Percentiles rank a stretch among this genome's conserved stretches.
phyloP scores from a whole-genome alignment of 2,888 invertebrate genomes.

The Hirtodrosophila trivittata region DNA sequence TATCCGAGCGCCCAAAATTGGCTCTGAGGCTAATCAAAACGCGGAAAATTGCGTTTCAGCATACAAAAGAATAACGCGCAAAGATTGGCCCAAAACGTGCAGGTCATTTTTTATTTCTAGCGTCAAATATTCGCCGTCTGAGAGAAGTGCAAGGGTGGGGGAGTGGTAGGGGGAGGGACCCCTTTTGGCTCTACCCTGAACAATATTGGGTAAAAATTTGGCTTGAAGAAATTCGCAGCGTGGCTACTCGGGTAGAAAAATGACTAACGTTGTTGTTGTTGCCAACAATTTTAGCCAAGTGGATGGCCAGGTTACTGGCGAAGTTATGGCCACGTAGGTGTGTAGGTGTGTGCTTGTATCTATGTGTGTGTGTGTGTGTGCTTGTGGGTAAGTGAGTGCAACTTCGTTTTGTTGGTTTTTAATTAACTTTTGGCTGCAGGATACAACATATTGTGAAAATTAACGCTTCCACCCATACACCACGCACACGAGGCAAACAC shows the following conservation, averaged over 20 bases:
- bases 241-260: constrained; percentile 46
- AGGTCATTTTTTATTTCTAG: constrained; percentile 29
- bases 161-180: constrained; percentile 3
- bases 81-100: constrained; percentile 15
- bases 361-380: not conserved
- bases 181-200: not conserved
- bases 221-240: constrained; percentile 29
- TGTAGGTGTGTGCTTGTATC: not conserved
- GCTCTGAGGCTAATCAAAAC: constrained; percentile 57
- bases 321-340: constrained; percentile 20
- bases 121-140: constrained; percentile 15
- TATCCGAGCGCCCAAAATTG: constrained; percentile 51
- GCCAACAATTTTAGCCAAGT: constrained; percentile 50
- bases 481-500: constrained; percentile 43
- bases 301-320: constrained; percentile 35
- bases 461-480: constrained; percentile 65
- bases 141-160: constrained; percentile 30
- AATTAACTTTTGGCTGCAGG: constrained; percentile 84
- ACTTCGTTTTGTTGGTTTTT: constrained; percentile 83
- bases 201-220: constrained; percentile 12
- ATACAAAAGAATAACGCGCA: constrained; percentile 34
- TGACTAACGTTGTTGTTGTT: constrained; percentile 35
- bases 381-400: constrained; percentile 40
- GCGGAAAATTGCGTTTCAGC: constrained; percentile 54
- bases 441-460: constrained; percentile 82